Percentiles rank a stretch among this genome's conserved stretches.
Evolutionary conservation across 2,797 vertebrate genomes (phyloP).

Genomic region (Heterohyrax brucei): DNA sequence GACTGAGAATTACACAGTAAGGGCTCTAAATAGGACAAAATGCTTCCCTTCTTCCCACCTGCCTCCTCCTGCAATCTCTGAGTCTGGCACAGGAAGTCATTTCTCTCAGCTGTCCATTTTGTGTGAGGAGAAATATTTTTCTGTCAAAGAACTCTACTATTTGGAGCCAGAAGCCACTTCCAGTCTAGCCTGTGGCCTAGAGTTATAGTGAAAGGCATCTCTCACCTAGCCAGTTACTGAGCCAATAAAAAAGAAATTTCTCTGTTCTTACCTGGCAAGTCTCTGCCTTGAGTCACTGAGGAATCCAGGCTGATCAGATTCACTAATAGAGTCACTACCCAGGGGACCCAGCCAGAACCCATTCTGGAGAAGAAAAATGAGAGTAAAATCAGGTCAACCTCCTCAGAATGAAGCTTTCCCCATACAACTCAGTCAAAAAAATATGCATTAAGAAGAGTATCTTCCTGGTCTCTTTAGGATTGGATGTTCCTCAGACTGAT

Average conservation of each 20-base stretch:
- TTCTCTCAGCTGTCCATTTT: background rate
- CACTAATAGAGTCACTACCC: constrained; percentile 23
- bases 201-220: background rate
- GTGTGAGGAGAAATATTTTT: background rate
- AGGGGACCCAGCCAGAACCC: constrained; percentile 26
- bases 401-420: constrained; percentile 3
- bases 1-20: background rate
- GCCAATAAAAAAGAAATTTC: background rate
- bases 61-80: background rate
- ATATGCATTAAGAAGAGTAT: background rate
- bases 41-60: background rate
- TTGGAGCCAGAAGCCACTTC: background rate
- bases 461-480: background rate
- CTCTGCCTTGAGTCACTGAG: constrained; percentile 48
- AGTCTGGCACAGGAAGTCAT: background rate
- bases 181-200: background rate
- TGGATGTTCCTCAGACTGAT: constrained; percentile 23
- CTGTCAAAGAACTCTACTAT: background rate
- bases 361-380: constrained; percentile 4
- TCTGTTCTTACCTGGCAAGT: constrained; percentile 77
- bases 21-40: background rate
- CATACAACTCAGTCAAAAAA: background rate
- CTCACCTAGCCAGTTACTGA: background rate
- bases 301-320: background rate
- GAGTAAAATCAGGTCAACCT: background rate